Conservation (phyloP, 1,140 invertebrate genomes). For the Aplysia californica region DNA sequence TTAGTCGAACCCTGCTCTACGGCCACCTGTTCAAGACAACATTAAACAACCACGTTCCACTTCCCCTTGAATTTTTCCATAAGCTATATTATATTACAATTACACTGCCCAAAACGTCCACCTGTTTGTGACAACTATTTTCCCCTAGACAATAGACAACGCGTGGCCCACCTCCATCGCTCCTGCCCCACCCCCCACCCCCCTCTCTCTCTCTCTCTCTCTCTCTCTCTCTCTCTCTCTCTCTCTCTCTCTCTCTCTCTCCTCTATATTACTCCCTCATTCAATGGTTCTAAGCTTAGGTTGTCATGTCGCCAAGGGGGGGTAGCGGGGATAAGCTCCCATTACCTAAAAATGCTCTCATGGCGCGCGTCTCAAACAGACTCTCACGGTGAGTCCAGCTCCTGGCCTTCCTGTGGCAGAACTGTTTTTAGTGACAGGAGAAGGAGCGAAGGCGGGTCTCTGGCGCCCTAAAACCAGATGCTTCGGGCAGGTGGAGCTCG, state of each 20-base stretch:
- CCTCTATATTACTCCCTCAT: not conserved
- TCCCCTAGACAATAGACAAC: not conserved
- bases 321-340: not conserved
- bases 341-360: not conserved
- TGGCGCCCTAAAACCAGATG: too few species aligned
- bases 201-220: not conserved
- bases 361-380: not conserved
- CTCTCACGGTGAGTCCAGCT: not conserved
- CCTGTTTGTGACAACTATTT: not conserved
- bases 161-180: not conserved
- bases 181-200: not conserved
- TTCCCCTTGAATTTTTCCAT: too few species aligned
- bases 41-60: too few species aligned
- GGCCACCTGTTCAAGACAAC: too few species aligned
- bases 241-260: conserved; percentile 4
- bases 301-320: not conserved
- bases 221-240: not conserved
- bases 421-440: not conserved
- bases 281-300: not conserved
- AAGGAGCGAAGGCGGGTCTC: not conserved
- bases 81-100: not conserved
- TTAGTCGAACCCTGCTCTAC: too few species aligned
- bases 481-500: too few species aligned
- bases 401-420: too few species aligned
- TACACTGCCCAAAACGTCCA: too few species aligned